Evolutionary conservation across 2,113 vertebrate genomes (phyloP), one percentile per base, ranked within the genome.

Genomic region (Oenanthe oenanthe): DNA sequence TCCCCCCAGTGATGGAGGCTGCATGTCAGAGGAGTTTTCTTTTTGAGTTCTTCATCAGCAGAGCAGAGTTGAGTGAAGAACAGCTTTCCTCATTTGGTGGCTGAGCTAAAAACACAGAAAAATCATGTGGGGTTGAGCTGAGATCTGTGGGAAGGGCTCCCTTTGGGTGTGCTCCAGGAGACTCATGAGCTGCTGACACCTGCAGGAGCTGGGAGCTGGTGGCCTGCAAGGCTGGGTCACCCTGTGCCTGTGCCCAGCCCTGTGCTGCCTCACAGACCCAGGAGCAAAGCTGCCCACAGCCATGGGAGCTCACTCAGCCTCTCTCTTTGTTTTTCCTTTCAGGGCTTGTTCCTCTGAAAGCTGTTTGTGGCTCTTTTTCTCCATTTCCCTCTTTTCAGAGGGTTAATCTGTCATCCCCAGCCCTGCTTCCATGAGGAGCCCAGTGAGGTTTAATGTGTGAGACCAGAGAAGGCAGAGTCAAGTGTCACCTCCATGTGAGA

Each of bases 401-500:
- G 31, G 40, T 31, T 68, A 31, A 15, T 66, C 54, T 8, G 12
- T 57, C 72, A 51, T 8, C 14, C 34, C 34, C 24, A 50, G 36
- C 36, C 32, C 24, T 78, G 42, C 48, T 67, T 78, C 76, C 25
- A 2, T 0, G 38, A 47, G 34, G 36, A 77, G 5, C 63, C 18
- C 51, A 22, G 4, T 0, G 70, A 51, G 14, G 13, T 63, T n/a
- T 54, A 62, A 17, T 40, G 10, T 13, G 22, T 12, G 73, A 53
- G 51, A 58, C 29, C 89, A 71, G 85, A 42, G 68, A 68, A 70
- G 54, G 47, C 57, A 90, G 48, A 40, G 15, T 31, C 54, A 17
- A 34, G 21, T 19, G 7, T 1, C 6, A 0, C 4, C 43, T 38
- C 57, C 6, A 0, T 2, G 5, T 56, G 61, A 51, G 47, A 29